Percentiles rank a stretch among this genome's conserved stretches.
These are phyloP conservation scores for Emydocephalus ijimae DNA, from an alignment of 2,113 vertebrate species.

Conservation along the genomic window DNA sequence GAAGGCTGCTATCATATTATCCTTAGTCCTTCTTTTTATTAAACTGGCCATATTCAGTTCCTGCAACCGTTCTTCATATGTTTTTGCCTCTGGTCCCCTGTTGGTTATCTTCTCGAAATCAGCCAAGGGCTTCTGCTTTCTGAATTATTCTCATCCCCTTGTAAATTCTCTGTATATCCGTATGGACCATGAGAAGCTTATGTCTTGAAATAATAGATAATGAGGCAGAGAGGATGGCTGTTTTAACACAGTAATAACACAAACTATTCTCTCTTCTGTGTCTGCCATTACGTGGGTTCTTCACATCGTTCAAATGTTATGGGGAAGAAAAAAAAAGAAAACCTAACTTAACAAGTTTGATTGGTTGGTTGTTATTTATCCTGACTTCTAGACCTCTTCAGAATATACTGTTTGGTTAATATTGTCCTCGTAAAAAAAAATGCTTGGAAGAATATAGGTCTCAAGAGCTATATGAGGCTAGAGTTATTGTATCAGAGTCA, in stretches of 20 bases:
- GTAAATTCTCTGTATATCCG: background rate
- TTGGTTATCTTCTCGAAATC: background rate
- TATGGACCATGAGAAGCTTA: background rate
- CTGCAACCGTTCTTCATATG: no score
- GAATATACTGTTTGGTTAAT: background rate
- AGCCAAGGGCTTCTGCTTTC: background rate
- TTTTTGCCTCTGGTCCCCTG: no score
- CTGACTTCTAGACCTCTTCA: background rate
- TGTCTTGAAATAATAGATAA: background rate
- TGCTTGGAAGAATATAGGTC: background rate
- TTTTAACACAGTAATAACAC: background rate
- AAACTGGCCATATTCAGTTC: no score
- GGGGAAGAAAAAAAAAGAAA: background rate
- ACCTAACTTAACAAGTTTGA: background rate
- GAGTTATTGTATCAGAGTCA: background rate
- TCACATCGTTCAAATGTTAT: background rate
- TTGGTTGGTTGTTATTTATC: background rate
- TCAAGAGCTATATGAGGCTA: background rate
- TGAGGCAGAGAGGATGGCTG: background rate
- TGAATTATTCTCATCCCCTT: background rate
- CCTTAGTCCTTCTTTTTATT: no score
- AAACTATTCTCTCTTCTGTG: background rate
- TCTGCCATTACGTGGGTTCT: background rate
- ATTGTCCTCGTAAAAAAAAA: background rate
- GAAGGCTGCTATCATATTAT: no score